phyloP scores from a whole-genome alignment of 2,888 invertebrate species.

The Leptarthrus brevirostris region DNA sequence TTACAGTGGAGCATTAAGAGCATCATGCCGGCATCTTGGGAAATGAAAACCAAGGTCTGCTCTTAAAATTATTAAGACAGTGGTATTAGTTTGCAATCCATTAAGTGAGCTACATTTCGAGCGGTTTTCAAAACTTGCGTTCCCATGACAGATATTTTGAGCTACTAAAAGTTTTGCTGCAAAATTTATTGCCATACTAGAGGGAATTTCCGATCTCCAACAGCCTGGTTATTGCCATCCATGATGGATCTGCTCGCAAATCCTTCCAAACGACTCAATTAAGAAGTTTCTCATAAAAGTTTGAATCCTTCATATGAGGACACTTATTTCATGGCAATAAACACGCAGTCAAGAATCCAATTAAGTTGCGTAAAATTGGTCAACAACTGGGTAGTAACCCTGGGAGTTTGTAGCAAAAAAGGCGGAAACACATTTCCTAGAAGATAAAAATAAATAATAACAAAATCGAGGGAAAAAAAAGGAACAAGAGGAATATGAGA shows the following conservation, averaged over 20 bases:
- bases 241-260: neutral
- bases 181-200: neutral
- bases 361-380: slow-evolving; percentile 2
- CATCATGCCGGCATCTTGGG: no score
- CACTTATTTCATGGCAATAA: slow-evolving; percentile 9
- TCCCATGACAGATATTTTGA: neutral
- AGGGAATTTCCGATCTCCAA: neutral
- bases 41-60: no score
- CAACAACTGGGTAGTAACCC: neutral
- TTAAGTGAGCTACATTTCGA: no score
- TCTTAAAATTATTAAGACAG: no score
- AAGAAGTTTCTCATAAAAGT: slow-evolving; percentile 2
- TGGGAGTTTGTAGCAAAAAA: no score
- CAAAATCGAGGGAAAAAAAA: no score
- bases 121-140: no score
- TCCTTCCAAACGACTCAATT: neutral
- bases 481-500: no score
- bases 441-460: no score
- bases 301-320: neutral
- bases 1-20: no score
- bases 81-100: no score
- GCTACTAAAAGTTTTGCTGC: neutral
- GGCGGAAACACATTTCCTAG: no score
- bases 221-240: neutral
- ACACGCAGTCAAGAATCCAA: neutral